These are phyloP conservation scores for Heliconius erato DNA, from an alignment of 2,888 invertebrate species.

Conservation along the genomic window DNA sequence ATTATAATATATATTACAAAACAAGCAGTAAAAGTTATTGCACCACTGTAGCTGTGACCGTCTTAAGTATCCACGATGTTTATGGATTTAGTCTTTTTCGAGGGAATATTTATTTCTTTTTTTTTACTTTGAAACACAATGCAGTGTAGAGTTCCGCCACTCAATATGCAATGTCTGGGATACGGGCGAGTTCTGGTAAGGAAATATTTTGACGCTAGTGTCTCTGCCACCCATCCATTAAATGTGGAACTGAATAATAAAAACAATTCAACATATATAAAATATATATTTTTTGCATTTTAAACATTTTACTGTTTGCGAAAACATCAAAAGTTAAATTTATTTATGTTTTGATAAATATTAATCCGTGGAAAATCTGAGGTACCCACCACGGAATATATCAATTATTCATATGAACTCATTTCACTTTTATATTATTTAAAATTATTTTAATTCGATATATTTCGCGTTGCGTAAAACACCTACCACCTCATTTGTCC, in stretches of 20 bases:
- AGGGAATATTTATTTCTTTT: not conserved
- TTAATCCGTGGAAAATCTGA: conserved; percentile 22
- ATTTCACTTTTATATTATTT: conserved; percentile 12
- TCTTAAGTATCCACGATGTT: not conserved
- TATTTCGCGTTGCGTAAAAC: not conserved
- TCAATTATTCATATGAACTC: conserved; percentile 16
- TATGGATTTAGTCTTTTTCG: not conserved
- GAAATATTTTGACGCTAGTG: no score
- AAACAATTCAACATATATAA: not conserved
- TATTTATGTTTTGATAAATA: conserved; percentile 6
- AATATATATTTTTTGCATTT: not conserved
- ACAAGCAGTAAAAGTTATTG: not conserved
- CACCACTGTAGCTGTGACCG: no score
- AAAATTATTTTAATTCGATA: conserved; percentile 1
- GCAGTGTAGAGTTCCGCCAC: not conserved
- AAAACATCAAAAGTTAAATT: not conserved
- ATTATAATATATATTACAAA: not conserved
- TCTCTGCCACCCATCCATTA: no score
- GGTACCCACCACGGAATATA: not conserved
- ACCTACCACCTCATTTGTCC: not conserved
- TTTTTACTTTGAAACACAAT: not conserved
- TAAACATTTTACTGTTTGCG: not conserved
- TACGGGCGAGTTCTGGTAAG: not conserved
- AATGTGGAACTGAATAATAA: not conserved
- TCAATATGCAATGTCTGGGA: not conserved